Percentiles rank a stretch among this genome's conserved stretches.
These are phyloP conservation scores for Lypha dubia DNA, from an alignment of 2,888 invertebrate species.

Conservation along the genomic window DNA sequence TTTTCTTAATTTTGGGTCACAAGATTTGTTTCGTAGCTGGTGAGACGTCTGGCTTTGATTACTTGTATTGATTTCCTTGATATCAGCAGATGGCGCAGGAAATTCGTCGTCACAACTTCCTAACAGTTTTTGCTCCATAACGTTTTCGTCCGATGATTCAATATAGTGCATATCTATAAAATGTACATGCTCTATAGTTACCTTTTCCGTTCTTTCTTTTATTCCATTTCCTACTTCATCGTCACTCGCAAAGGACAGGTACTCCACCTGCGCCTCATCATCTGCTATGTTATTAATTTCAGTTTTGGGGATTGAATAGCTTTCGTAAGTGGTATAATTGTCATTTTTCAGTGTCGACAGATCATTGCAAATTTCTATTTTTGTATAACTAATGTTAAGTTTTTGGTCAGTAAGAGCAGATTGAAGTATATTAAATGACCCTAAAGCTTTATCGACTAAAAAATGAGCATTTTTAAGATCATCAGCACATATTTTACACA, in stretches of 20 bases:
- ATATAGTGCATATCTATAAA: neutral
- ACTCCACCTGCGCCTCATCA: neutral
- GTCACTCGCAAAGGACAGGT: neutral
- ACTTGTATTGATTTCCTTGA: neutral
- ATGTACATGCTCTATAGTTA: neutral
- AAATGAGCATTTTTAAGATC: constrained; percentile 20
- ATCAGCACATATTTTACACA: neutral
- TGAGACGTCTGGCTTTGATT: neutral
- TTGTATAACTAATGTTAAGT: neutral
- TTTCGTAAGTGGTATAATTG: no score
- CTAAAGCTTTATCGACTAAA: constrained; percentile 3
- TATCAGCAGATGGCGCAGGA: neutral
- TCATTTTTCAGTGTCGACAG: neutral
- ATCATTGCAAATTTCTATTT: neutral
- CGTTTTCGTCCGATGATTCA: neutral
- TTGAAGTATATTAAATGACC: constrained; percentile 13
- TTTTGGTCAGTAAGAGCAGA: neutral
- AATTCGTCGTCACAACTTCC: neutral
- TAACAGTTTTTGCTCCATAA: neutral
- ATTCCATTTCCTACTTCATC: neutral
- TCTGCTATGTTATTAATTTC: neutral
- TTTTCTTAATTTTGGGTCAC: neutral
- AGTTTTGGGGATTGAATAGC: no score
- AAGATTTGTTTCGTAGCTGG: neutral
- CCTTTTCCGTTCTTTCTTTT: neutral